These are phyloP conservation scores for Chalcosyrphus nemorum DNA, from an alignment of 2,888 invertebrate genomes.

Conservation along the genomic window DNA sequence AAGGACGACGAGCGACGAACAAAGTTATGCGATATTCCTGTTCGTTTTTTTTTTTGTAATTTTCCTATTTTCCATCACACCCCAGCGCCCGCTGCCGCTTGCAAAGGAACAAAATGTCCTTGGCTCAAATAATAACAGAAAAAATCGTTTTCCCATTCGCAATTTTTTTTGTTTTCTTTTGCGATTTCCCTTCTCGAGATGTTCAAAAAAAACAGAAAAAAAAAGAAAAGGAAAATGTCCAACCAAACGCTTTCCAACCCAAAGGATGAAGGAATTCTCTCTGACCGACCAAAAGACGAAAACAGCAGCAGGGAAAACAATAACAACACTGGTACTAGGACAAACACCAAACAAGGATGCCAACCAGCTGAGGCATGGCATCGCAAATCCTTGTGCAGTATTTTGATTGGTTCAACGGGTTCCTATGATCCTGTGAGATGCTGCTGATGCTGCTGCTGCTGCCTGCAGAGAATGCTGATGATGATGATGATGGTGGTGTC, in stretches of 20 bases:
- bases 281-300: constrained; percentile 48
- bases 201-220: not conserved
- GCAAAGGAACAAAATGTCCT: constrained; percentile 68
- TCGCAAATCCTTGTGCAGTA: constrained; percentile 72
- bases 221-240: no score
- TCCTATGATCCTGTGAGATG: constrained; percentile 66
- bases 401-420: constrained; percentile 73
- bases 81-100: constrained; percentile 20
- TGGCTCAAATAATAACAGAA: constrained; percentile 71
- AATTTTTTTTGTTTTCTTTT: not conserved
- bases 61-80: constrained; percentile 58
- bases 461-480: constrained; percentile 41
- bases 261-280: constrained; percentile 60
- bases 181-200: constrained; percentile 53
- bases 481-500: constrained; percentile 49
- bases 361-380: constrained; percentile 68
- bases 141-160: constrained; percentile 69
- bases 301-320: constrained; percentile 12
- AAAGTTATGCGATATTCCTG: constrained; percentile 68
- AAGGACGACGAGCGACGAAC: constrained; percentile 42
- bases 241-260: constrained; percentile 16
- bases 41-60: constrained; percentile 46
- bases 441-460: constrained; percentile 45
- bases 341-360: constrained; percentile 68
- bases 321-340: constrained; percentile 20